These are phyloP conservation scores for Acanthisitta chloris DNA, from an alignment of 2,113 vertebrate genomes.

Conservation along the genomic window DNA sequence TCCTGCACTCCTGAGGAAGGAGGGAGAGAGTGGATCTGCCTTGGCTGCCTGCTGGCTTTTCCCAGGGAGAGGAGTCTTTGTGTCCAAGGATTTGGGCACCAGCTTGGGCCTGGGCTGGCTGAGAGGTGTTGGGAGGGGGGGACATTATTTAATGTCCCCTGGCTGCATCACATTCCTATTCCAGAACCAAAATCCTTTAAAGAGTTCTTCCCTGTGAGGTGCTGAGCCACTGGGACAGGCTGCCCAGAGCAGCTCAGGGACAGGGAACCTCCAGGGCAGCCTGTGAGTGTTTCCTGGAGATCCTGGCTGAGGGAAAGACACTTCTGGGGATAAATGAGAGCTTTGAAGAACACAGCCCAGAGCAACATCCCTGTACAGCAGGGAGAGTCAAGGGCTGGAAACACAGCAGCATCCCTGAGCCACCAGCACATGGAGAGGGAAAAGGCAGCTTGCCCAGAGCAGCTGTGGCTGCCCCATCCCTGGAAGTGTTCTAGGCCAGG, in stretches of 20 bases:
- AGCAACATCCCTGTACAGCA: not conserved
- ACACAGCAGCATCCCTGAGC: not conserved
- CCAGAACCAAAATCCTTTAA: no score
- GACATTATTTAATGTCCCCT: no score
- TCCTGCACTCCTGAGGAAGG: no score
- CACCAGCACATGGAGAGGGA: not conserved
- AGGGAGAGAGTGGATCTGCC: no score
- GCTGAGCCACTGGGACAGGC: no score
- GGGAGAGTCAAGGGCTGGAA: not conserved
- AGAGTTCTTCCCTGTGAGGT: no score
- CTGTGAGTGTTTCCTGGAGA: not conserved
- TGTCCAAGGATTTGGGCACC: no score
- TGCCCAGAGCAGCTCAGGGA: not conserved
- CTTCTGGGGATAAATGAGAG: not conserved
- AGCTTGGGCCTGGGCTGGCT: no score
- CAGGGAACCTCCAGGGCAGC: not conserved
- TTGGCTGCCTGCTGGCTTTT: no score
- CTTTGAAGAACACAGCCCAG: not conserved
- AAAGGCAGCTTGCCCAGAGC: fast-evolving
- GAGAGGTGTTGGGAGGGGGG: no score
- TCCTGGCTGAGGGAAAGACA: not conserved
- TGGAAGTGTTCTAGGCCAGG: not conserved
- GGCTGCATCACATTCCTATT: no score
- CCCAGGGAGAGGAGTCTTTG: no score
- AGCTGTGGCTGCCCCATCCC: not conserved